phyloP scores from a whole-genome alignment of 2,797 vertebrate species.

The Nasua narica region DNA sequence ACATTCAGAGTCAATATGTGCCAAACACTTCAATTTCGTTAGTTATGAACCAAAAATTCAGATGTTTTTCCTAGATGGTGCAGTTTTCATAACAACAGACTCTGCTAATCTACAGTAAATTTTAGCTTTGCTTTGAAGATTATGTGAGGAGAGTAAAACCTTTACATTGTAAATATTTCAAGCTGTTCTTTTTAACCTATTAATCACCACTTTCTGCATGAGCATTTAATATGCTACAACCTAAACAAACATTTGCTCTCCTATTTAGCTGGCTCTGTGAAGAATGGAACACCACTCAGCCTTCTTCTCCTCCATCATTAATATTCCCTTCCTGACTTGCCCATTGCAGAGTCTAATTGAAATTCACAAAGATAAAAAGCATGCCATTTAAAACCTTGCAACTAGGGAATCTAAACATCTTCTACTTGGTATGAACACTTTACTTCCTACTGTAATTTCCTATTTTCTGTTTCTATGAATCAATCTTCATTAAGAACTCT shows the following conservation, averaged over 20 bases:
- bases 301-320: conserved; percentile 67
- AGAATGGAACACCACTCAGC: background rate
- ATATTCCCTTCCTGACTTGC: conserved; percentile 78
- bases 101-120: background rate
- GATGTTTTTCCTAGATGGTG: conserved; percentile 29
- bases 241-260: background rate
- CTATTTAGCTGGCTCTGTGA: background rate
- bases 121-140: background rate
- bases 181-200: background rate
- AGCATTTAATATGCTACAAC: background rate
- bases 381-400: conserved; percentile 73
- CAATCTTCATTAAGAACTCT: conserved; percentile 8
- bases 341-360: conserved; percentile 80
- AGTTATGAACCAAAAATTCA: conserved; percentile 29
- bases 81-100: conserved; percentile 1
- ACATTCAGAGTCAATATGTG: background rate
- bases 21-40: conserved; percentile 38
- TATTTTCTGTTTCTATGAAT: background rate
- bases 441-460: conserved; percentile 31
- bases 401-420: conserved; percentile 43
- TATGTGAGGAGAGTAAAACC: background rate
- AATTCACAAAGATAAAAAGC: conserved; percentile 80
- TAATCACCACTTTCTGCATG: background rate
- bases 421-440: conserved; percentile 14
- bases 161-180: background rate